phyloP scores from a whole-genome alignment of 2,797 vertebrate species.

The Coracias cyanogaster region DNA sequence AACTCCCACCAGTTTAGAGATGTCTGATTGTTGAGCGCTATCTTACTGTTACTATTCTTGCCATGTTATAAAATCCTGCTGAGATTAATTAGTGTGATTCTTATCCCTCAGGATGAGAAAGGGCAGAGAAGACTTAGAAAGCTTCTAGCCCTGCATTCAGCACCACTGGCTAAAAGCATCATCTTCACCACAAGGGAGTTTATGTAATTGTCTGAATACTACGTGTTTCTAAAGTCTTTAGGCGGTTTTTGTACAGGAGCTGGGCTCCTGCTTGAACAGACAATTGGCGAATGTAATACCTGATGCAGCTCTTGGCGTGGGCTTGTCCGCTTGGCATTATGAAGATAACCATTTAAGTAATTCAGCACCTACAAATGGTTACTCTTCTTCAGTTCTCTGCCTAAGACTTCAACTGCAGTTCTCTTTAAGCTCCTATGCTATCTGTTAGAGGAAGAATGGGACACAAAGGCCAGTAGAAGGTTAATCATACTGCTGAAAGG shows the following conservation, averaged over 20 bases:
- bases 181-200: not conserved
- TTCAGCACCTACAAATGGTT: not conserved
- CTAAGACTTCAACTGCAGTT: not conserved
- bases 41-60: not conserved
- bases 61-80: not conserved
- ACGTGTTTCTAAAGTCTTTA: not conserved
- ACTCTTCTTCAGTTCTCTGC: not conserved
- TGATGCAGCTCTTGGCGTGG: not conserved
- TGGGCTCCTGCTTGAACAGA: not conserved
- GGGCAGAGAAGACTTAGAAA: not conserved
- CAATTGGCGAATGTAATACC: not conserved
- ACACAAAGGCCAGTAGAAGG: rapidly evolving
- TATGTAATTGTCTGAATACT: not conserved
- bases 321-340: not conserved
- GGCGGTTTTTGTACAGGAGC: not conserved
- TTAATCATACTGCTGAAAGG: not conserved
- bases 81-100: not conserved
- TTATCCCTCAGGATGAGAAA: not conserved
- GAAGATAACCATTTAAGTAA: not conserved
- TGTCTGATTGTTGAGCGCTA: not conserved
- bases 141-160: not conserved
- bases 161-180: not conserved
- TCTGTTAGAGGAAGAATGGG: not conserved
- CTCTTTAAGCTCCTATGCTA: not conserved
- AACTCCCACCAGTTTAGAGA: not conserved